Percentiles rank a stretch among this genome's conserved stretches.
phyloP scores from a whole-genome alignment of 2,113 vertebrate genomes.

The Aldabrachelys gigantea region DNA sequence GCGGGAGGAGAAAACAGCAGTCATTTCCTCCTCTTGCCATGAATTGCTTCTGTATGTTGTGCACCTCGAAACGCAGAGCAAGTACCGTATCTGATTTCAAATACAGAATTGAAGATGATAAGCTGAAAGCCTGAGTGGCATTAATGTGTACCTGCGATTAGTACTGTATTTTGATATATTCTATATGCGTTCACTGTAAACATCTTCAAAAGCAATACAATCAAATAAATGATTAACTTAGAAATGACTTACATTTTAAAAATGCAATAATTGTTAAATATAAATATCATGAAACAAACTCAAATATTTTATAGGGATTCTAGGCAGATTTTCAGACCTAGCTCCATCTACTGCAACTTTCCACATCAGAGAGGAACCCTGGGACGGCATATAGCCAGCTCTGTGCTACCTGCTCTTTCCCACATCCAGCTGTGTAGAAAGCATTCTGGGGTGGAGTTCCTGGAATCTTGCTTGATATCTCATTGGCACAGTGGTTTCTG shows the following conservation, averaged over 20 bases:
- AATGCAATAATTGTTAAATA: neutral
- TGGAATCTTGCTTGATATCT: neutral
- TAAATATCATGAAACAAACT: neutral
- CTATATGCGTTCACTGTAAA: neutral
- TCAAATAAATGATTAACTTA: neutral
- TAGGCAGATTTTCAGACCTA: neutral
- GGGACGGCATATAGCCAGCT: neutral
- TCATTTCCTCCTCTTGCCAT: constrained; percentile 61
- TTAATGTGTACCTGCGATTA: neutral
- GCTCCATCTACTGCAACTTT: neutral
- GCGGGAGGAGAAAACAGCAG: constrained; percentile 63
- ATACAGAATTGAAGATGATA: neutral
- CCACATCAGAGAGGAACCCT: neutral
- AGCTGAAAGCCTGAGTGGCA: neutral
- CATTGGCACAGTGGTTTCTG: neutral
- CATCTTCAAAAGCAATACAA: neutral
- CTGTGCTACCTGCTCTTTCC: neutral
- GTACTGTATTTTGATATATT: neutral
- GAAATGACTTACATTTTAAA: neutral
- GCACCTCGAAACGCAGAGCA: neutral
- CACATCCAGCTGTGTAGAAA: neutral
- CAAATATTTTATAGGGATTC: neutral
- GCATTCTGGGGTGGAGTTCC: neutral
- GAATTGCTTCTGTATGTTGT: constrained; percentile 62
- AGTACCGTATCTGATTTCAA: neutral